These are phyloP conservation scores for Kuschelorhynchus macadamiae DNA, from an alignment of 2,888 invertebrate genomes.

Conservation along the genomic window DNA sequence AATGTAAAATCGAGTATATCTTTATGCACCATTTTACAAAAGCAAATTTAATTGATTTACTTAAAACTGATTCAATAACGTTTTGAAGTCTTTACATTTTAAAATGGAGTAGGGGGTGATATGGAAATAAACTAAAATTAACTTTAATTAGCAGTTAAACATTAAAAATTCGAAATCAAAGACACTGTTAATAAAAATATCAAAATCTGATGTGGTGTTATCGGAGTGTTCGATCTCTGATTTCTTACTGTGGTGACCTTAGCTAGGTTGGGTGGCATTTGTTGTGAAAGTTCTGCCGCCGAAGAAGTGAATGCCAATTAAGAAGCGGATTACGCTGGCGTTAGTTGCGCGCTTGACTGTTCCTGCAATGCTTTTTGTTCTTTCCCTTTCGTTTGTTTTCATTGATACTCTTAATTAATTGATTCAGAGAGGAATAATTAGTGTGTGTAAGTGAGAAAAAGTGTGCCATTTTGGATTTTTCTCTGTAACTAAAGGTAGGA, in stretches of 20 bases:
- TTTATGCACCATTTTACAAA: too few relatives aligned
- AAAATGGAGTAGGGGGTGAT: too few relatives aligned
- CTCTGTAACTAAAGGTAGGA: slow-evolving; percentile 1
- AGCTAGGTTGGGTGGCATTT: slow-evolving; percentile 39
- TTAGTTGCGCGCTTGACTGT: slow-evolving; percentile 11
- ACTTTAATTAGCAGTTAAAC: too few relatives aligned
- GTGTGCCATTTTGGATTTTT: slow-evolving; percentile 10
- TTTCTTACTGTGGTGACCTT: slow-evolving; percentile 27
- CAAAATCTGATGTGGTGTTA: background rate
- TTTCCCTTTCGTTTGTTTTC: background rate
- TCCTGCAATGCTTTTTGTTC: background rate
- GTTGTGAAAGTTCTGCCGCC: slow-evolving; percentile 31
- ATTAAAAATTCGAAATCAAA: too few relatives aligned
- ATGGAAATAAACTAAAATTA: too few relatives aligned
- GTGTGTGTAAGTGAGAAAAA: too few relatives aligned
- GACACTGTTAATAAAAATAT: too few relatives aligned
- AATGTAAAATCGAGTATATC: too few relatives aligned
- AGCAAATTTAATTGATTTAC: too few relatives aligned
- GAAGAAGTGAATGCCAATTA: slow-evolving; percentile 39
- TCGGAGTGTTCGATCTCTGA: slow-evolving; percentile 27
- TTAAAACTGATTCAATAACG: too few relatives aligned
- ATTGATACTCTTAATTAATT: background rate
- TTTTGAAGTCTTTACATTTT: too few relatives aligned
- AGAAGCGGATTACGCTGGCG: slow-evolving; percentile 28
- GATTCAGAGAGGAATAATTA: background rate